A percentile compares a stretch with the other conserved stretches of the same genome.
Conservation (phyloP, 2,113 vertebrate genomes). For the Coptodon rendalli region DNA sequence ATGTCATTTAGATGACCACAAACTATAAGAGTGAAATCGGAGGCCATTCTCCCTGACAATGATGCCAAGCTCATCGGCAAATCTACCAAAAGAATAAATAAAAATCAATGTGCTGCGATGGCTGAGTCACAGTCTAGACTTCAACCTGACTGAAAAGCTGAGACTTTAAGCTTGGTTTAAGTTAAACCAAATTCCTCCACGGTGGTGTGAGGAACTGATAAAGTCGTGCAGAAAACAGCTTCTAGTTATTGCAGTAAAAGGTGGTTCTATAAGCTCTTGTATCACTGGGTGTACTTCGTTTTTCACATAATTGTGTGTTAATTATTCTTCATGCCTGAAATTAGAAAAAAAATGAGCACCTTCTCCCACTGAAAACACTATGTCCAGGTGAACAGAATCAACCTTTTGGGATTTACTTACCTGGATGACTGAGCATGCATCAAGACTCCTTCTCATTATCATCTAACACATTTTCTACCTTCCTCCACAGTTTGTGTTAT, state of each 20-base stretch:
- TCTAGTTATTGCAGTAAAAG: not conserved
- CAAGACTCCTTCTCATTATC: not conserved
- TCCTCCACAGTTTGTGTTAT: not conserved
- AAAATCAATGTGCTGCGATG: not conserved
- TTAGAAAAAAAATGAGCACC: not conserved
- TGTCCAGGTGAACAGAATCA: not conserved
- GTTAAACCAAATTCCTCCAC: not conserved
- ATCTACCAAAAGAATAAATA: not conserved
- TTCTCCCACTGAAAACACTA: rapidly evolving
- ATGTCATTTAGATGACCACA: not conserved
- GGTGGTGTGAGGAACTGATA: not conserved
- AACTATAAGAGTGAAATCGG: not conserved
- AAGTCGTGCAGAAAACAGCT: not conserved
- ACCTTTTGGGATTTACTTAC: not conserved
- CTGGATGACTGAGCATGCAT: not conserved
- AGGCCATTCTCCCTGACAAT: not conserved
- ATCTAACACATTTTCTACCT: not conserved
- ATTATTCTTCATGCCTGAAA: not conserved
- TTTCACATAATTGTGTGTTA: not conserved
- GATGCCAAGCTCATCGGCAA: not conserved
- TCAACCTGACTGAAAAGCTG: not conserved
- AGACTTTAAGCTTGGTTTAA: not conserved
- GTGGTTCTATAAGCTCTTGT: not conserved
- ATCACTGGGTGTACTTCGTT: not conserved
- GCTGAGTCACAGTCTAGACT: not conserved